Conservation (phyloP, 2,113 vertebrate genomes). For the Eupsittula cactorum region DNA sequence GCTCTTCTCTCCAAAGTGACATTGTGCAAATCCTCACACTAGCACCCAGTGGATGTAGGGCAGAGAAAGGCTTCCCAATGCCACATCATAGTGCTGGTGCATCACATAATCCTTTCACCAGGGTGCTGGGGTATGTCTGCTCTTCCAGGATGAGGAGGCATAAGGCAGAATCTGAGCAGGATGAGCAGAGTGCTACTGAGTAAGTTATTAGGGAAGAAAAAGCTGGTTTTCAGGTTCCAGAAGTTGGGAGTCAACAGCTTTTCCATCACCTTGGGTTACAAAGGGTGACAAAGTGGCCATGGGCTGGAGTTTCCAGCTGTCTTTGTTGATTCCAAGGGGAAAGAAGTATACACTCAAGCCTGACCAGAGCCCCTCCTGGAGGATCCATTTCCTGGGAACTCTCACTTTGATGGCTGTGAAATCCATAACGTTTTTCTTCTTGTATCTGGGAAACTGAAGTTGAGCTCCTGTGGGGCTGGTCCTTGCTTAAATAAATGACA, state of each 20-base stretch:
- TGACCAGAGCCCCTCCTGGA: not conserved
- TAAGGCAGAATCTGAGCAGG: not conserved
- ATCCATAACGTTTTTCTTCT: not conserved
- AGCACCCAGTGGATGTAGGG: not conserved
- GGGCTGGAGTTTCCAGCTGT: not conserved
- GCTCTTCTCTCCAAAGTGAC: not conserved
- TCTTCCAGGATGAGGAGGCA: not conserved
- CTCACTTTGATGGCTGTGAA: slow-evolving; percentile 16
- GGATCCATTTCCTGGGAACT: slow-evolving; percentile 31
- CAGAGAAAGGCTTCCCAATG: not conserved
- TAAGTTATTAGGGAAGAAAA: not conserved
- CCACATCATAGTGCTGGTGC: not conserved
- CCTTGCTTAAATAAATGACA: not conserved
- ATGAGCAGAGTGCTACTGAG: not conserved
- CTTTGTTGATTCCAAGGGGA: not conserved
- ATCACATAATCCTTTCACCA: not conserved
- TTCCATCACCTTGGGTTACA: not conserved
- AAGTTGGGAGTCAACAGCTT: not conserved
- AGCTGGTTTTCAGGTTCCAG: not conserved
- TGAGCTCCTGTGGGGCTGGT: not conserved
- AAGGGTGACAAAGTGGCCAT: not conserved
- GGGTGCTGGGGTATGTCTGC: not conserved
- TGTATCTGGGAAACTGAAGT: not conserved
- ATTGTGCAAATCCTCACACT: not conserved
- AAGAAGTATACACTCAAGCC: not conserved